These are phyloP conservation scores for Strix uralensis DNA, from an alignment of 2,113 vertebrate species.

Conservation along the genomic window DNA sequence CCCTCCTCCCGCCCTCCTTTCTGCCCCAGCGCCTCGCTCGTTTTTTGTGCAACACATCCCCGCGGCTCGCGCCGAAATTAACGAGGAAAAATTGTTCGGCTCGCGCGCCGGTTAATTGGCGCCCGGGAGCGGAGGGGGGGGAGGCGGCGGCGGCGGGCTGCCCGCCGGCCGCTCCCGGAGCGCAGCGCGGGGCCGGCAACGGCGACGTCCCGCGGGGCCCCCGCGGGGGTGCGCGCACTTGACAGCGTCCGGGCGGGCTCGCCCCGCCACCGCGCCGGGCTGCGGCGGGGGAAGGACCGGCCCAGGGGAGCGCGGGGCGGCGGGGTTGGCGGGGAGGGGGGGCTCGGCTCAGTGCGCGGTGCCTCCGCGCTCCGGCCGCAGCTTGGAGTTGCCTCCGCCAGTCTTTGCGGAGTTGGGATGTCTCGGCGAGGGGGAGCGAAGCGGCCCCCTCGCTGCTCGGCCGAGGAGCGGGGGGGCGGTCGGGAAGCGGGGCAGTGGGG, in stretches of 20 bases:
- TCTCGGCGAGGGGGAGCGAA: neutral
- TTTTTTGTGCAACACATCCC: slow-evolving; percentile 51
- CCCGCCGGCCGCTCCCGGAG: neutral
- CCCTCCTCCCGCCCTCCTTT: slow-evolving; percentile 60
- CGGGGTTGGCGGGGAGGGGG: neutral
- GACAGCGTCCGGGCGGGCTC: neutral
- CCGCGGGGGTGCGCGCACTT: slow-evolving; percentile 22
- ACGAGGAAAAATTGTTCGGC: slow-evolving; percentile 60
- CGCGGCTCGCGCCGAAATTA: slow-evolving; percentile 73
- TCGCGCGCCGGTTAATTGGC: slow-evolving; percentile 53
- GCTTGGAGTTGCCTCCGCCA: slow-evolving; percentile 32
- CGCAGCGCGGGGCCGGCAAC: neutral
- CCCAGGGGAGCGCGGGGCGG: neutral
- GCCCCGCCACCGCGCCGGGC: neutral
- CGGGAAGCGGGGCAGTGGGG: neutral
- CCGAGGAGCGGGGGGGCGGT: slow-evolving; percentile 16
- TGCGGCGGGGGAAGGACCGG: neutral
- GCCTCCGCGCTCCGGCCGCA: slow-evolving; percentile 25
- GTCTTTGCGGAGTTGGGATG: slow-evolving; percentile 60
- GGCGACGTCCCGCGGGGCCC: slow-evolving; percentile 20
- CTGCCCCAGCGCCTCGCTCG: slow-evolving; percentile 58
- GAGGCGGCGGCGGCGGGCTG: neutral
- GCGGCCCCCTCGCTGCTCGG: neutral
- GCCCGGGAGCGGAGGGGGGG: neutral
- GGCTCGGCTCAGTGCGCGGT: neutral